Evolutionary conservation across 2,888 invertebrate species (phyloP), one percentile per base, ranked within the genome.

Genomic region (Odontocerum albicorne): DNA sequence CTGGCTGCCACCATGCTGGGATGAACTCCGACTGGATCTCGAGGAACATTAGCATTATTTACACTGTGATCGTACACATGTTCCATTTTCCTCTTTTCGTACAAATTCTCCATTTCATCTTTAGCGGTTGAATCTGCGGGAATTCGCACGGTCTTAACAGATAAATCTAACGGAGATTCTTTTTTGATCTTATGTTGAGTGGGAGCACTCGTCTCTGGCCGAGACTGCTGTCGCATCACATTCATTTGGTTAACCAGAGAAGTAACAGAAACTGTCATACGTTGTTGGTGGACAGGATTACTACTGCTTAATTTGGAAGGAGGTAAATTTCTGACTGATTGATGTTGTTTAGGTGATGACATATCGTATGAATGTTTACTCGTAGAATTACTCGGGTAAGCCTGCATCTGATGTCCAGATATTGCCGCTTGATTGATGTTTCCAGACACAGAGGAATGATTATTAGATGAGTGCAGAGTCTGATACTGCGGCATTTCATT

Each of bases 81-180:
- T 57, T 20, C 65, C n/a, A n/a, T n/a, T n/a, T n/a, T n/a, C 66
- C 75, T 75, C 65, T 63, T 71, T 60, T 77, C 77, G 57, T 67
- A 64, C 16, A 66, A 70, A 12, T 75, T 75, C 65, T 84, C 84
- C 10, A 75, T 70, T 49, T 84, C 83, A 65, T 87, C 86, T 65
- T 83, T 83, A 10, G 89, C 87, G 1, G 93, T 92, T 0, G 92
- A 92, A 71, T 93, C 92, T 0, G 93, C 92, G 2, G 91, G 87
- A 45, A 92, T 92, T 68, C 91, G 86, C 0, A 93, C 87, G 1
- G 92, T 93, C 70, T 93, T 92, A 39, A 93, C 90, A 0, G 93
- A 93, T 47, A 94, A 77, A 73, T 94, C 94, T 56, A 94, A 72
- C 0, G 92, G 93, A 7, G 90, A 91, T 70, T 88, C 88, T 31